phyloP scores from a whole-genome alignment of 2,888 invertebrate species.

The Mythimna vitellina region DNA sequence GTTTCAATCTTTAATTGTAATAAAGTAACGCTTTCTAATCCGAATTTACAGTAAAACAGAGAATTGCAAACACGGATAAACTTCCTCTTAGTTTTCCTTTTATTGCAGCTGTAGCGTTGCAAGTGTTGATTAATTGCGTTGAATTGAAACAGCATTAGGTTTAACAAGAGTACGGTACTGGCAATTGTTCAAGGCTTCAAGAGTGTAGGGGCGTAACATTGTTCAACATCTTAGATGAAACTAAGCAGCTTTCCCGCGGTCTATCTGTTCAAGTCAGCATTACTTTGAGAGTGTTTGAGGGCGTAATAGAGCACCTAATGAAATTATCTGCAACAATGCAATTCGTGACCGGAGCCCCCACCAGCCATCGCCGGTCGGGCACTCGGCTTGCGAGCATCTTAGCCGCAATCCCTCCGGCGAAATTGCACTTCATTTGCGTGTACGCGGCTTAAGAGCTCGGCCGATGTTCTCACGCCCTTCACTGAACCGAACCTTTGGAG shows the following conservation, averaged over 20 bases:
- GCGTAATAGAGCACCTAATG: slow-evolving; percentile 74
- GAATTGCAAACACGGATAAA: slow-evolving; percentile 46
- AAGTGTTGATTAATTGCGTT: slow-evolving; percentile 67
- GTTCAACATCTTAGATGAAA: slow-evolving; percentile 39
- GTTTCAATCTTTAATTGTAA: slow-evolving; percentile 59
- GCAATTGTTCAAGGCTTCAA: slow-evolving; percentile 60
- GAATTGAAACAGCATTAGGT: slow-evolving; percentile 65
- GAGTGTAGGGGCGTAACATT: slow-evolving; percentile 27
- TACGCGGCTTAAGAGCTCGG: slow-evolving; percentile 76
- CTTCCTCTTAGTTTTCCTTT: slow-evolving; percentile 47
- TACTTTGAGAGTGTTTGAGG: slow-evolving; percentile 56
- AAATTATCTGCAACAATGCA: slow-evolving; percentile 84
- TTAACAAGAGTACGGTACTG: slow-evolving; percentile 65
- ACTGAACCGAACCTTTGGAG: slow-evolving; percentile 68
- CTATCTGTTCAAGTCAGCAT: slow-evolving; percentile 39
- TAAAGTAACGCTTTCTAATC: slow-evolving; percentile 64
- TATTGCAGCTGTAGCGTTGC: slow-evolving; percentile 51
- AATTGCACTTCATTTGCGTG: slow-evolving; percentile 87
- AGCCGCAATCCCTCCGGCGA: slow-evolving; percentile 79
- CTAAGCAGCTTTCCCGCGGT: slow-evolving; percentile 38
- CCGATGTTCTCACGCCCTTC: slow-evolving; percentile 82
- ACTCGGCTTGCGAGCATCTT: slow-evolving; percentile 74
- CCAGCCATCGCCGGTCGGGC: slow-evolving; percentile 60
- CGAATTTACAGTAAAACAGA: slow-evolving; percentile 50
- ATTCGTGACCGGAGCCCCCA: slow-evolving; percentile 76